Conservation (phyloP, 1,140 invertebrate species). For the Drosophila fuyamai region DNA sequence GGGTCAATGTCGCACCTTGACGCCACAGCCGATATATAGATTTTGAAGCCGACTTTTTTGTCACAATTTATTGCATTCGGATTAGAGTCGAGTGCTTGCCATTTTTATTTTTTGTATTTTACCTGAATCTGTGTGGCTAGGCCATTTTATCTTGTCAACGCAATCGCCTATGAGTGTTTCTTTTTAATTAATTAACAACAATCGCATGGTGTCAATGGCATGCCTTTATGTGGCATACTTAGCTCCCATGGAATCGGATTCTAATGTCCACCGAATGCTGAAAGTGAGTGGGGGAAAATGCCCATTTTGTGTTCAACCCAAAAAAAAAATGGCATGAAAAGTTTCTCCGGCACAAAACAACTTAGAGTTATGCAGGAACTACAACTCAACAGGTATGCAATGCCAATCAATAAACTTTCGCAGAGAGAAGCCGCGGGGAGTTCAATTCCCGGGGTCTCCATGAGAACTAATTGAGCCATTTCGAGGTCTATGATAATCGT, state of each 20-base stretch:
- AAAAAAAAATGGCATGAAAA: conserved; percentile 28
- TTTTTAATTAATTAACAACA: conserved; percentile 76
- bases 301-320: conserved; percentile 3
- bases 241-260: conserved; percentile 24
- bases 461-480: conserved; percentile 83
- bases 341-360: conserved; percentile 15
- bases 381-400: conserved; percentile 50
- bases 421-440: conserved; percentile 38
- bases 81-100: conserved; percentile 30
- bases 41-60: conserved; percentile 58
- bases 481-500: conserved; percentile 71
- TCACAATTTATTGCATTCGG: conserved; percentile 76
- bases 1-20: conserved; percentile 81
- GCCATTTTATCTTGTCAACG: conserved; percentile 78
- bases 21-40: conserved; percentile 61
- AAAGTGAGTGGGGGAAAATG: conserved; percentile 40
- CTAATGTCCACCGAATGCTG: conserved; percentile 34
- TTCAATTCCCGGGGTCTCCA: conserved; percentile 32
- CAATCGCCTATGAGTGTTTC: conserved; percentile 76
- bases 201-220: conserved; percentile 78
- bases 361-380: conserved; percentile 34
- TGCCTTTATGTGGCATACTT: conserved; percentile 38
- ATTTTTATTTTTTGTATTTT: conserved; percentile 49
- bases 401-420: conserved; percentile 68
- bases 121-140: conserved; percentile 45